Percentiles rank a stretch among this genome's conserved stretches.
Evolutionary conservation across 2,113 vertebrate genomes (phyloP).

Genomic region (Phycodurus eques): DNA sequence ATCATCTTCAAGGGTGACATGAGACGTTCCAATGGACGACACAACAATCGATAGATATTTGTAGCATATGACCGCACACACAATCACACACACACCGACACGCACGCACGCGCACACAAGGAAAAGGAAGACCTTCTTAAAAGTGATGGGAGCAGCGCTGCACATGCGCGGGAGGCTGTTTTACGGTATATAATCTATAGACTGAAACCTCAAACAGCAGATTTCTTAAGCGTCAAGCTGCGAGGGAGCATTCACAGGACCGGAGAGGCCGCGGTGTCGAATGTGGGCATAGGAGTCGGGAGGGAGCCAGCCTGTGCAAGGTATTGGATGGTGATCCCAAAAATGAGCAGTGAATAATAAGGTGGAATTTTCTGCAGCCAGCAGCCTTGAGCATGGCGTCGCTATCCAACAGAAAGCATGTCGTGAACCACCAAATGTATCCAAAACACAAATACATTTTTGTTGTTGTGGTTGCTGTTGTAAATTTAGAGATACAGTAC

Average conservation of each 20-base stretch:
- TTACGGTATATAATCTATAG: neutral
- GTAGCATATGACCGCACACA: neutral
- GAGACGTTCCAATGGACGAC: neutral
- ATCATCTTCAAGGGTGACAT: neutral
- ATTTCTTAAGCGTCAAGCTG: neutral
- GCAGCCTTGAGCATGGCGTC: too few relatives aligned
- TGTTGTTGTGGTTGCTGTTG: too few relatives aligned
- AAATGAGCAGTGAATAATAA: neutral
- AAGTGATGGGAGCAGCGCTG: constrained; percentile 13
- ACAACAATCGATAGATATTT: neutral
- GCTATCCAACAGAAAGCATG: too few relatives aligned
- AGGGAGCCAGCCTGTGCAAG: neutral
- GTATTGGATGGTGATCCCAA: neutral
- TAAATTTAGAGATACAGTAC: too few relatives aligned
- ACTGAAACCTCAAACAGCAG: constrained; percentile 10
- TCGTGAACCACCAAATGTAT: too few relatives aligned
- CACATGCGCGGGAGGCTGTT: constrained; percentile 3
- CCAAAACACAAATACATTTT: too few relatives aligned
- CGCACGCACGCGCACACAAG: neutral
- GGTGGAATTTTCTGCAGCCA: neutral
- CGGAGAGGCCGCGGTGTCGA: neutral
- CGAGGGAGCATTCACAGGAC: constrained; percentile 12
- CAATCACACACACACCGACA: neutral
- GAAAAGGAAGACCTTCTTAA: constrained; percentile 4
- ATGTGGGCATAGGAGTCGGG: constrained; percentile 11